These are phyloP conservation scores for Trilocha varians DNA, from an alignment of 2,888 invertebrate genomes.

Conservation along the genomic window DNA sequence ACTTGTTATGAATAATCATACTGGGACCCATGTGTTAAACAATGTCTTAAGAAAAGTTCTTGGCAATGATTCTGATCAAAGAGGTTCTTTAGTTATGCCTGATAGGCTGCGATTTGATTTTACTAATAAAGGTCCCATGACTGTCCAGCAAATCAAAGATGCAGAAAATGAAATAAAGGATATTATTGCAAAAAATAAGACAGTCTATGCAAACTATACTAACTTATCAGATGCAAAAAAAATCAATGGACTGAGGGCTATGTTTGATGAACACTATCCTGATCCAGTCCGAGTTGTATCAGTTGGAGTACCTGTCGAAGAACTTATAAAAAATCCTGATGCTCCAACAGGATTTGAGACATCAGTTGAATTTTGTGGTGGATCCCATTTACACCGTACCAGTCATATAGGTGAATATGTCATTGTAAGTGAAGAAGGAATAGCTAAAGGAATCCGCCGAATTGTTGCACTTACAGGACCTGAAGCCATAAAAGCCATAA, in stretches of 20 bases:
- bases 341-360: constrained; percentile 85
- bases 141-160: constrained; percentile 87
- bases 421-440: constrained; percentile 98
- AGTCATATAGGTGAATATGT: constrained; percentile 97
- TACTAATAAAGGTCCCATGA: constrained; percentile 94
- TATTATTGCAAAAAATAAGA: constrained; percentile 82
- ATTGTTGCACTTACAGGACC: constrained; percentile 98
- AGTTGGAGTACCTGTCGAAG: constrained; percentile 93
- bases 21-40: constrained; percentile 97
- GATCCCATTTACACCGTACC: constrained; percentile 93
- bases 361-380: constrained; percentile 99
- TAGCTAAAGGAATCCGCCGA: constrained; percentile 97
- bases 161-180: constrained; percentile 86
- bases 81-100: constrained; percentile 97
- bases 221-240: constrained; percentile 89
- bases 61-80: constrained; percentile 93
- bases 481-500: constrained; percentile 90
- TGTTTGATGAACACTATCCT: constrained; percentile 99
- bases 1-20: constrained; percentile 98
- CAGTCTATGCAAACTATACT: constrained; percentile 91
- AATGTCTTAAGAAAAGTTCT: constrained; percentile 93
- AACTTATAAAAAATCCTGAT: constrained; percentile 89
- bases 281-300: constrained; percentile 96
- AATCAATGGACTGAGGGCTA: constrained; percentile 93
- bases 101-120: constrained; percentile 98